Evolutionary conservation across 1,140 invertebrate genomes (phyloP).

Genomic region (Caligus rogercresseyi): DNA sequence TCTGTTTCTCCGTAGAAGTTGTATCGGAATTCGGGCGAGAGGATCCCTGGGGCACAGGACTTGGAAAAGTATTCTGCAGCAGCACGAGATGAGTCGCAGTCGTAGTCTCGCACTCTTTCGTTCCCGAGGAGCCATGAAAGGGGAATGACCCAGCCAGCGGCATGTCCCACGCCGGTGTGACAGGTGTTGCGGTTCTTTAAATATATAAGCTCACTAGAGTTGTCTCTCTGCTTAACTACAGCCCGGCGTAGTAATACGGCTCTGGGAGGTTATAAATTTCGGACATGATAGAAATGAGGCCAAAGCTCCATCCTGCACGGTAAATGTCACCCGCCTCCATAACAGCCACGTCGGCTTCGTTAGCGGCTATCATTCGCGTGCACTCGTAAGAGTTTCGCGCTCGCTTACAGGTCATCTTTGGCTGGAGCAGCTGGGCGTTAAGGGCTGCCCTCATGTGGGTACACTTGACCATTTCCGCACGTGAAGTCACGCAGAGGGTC

Average conservation of each 20-base stretch:
- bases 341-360: slow-evolving; percentile 56
- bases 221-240: slow-evolving; percentile 45
- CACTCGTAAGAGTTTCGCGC: slow-evolving; percentile 69
- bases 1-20: slow-evolving; percentile 63
- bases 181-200: slow-evolving; percentile 21
- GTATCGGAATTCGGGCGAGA: slow-evolving; percentile 27
- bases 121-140: slow-evolving; percentile 81
- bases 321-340: slow-evolving; percentile 86
- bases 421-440: slow-evolving; percentile 67
- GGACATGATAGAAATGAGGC: slow-evolving; percentile 65
- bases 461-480: slow-evolving; percentile 76
- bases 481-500: slow-evolving; percentile 72
- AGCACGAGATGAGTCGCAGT: slow-evolving; percentile 68
- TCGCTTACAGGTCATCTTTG: slow-evolving; percentile 66
- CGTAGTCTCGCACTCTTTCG: slow-evolving; percentile 74
- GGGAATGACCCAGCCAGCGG: slow-evolving; percentile 88
- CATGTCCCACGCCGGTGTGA: slow-evolving; percentile 46
- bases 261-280: slow-evolving; percentile 70
- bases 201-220: slow-evolving; percentile 18
- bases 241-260: slow-evolving; percentile 78
- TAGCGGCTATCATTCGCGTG: slow-evolving; percentile 52
- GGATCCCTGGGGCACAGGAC: slow-evolving; percentile 35
- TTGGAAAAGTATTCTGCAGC: slow-evolving; percentile 74
- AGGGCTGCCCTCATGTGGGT: slow-evolving; percentile 79
- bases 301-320: slow-evolving; percentile 58